These are phyloP conservation scores for Ceraclea dissimilis DNA, from an alignment of 2,888 invertebrate genomes.

Conservation along the genomic window DNA sequence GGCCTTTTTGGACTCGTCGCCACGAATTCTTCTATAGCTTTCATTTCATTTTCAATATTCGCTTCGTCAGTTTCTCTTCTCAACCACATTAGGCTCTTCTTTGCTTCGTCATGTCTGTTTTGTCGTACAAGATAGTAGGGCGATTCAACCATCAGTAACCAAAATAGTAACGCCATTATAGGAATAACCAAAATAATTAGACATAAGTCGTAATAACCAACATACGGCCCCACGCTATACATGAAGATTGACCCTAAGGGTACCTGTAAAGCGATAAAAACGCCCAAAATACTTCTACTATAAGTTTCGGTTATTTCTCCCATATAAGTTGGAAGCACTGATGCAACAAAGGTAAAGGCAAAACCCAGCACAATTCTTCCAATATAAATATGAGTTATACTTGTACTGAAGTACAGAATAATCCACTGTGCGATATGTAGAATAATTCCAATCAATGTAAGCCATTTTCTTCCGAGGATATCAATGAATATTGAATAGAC, in stretches of 20 bases:
- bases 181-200: slow-evolving; percentile 12
- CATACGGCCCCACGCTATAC: slow-evolving; percentile 17
- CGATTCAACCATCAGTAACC: slow-evolving; percentile 25
- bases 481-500: slow-evolving; percentile 8
- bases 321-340: slow-evolving; percentile 17
- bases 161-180: slow-evolving; percentile 17
- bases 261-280: slow-evolving; percentile 7
- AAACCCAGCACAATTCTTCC: slow-evolving; percentile 9
- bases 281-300: slow-evolving; percentile 13
- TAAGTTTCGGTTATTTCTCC: slow-evolving; percentile 21
- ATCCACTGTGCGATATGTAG: slow-evolving; percentile 9
- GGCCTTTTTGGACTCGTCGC: slow-evolving; percentile 31
- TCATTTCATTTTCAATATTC: slow-evolving; percentile 29
- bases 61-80: slow-evolving; percentile 25
- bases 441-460: slow-evolving; percentile 10
- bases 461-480: slow-evolving; percentile 13
- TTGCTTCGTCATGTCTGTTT: slow-evolving; percentile 26
- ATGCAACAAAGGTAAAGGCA: slow-evolving; percentile 2
- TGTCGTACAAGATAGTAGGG: slow-evolving; percentile 24
- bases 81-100: slow-evolving; percentile 27
- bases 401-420: slow-evolving; percentile 7
- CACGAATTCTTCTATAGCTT: slow-evolving; percentile 28
- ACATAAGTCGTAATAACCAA: slow-evolving; percentile 8
- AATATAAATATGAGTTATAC: slow-evolving; percentile 12
- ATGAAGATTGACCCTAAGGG: slow-evolving; percentile 10